Conservation (phyloP, 2,797 vertebrate species). For the Perodicticus potto region DNA sequence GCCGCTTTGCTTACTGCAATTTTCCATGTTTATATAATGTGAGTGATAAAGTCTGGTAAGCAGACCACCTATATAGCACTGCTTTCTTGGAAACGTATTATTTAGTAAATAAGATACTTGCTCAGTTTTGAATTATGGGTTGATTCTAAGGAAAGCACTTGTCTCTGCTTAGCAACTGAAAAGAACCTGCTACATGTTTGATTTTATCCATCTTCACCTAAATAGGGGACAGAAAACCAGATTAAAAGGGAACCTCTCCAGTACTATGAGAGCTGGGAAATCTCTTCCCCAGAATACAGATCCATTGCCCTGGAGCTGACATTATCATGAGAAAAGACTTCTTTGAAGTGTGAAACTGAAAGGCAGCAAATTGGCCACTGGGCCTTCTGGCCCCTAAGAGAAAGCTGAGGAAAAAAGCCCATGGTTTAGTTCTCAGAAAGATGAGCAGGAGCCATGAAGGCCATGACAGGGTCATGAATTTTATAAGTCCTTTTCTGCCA, state of each 20-base stretch:
- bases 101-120: not conserved
- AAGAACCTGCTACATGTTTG: not conserved
- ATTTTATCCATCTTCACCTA: not conserved
- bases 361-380: not conserved
- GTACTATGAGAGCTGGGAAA: not conserved
- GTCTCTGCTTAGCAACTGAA: conserved; percentile 2
- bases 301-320: not conserved
- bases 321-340: conserved; percentile 10
- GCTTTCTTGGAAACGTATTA: not conserved
- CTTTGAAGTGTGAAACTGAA: not conserved
- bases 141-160: conserved; percentile 34
- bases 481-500: not conserved
- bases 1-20: not conserved
- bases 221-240: not conserved
- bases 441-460: not conserved
- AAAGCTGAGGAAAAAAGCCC: not conserved
- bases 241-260: not conserved
- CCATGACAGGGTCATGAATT: not conserved
- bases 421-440: not conserved
- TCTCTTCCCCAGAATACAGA: not conserved
- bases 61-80: not conserved
- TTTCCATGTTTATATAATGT: not conserved
- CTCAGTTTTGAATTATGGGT: not conserved
- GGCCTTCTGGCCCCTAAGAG: not conserved
- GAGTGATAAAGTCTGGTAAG: not conserved